Evolutionary conservation across 2,888 invertebrate species (phyloP).

Genomic region (Nephrotoma flavescens): DNA sequence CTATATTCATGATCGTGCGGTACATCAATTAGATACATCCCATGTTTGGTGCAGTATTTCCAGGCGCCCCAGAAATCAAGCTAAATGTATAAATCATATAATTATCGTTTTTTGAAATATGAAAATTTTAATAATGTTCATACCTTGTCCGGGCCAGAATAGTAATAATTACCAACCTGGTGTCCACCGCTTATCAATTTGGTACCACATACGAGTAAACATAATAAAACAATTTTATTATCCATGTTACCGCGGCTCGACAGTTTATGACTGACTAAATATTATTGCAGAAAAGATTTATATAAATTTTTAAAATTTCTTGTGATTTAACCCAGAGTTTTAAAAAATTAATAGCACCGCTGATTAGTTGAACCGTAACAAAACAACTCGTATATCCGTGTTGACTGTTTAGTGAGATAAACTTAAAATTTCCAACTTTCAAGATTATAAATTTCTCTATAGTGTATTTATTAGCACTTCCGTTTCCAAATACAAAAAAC

Average conservation of each 20-base stretch:
- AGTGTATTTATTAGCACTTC: no score
- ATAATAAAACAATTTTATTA: background rate
- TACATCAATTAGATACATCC: background rate
- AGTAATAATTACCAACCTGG: background rate
- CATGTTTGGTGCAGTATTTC: background rate
- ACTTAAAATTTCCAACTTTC: background rate
- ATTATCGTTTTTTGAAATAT: background rate
- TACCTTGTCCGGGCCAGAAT: background rate
- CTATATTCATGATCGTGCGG: background rate
- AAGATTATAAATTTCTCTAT: background rate
- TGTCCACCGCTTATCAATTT: background rate
- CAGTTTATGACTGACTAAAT: background rate
- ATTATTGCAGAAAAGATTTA: background rate
- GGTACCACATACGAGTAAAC: background rate
- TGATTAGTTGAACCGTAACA: background rate
- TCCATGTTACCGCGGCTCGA: background rate
- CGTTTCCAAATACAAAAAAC: background rate
- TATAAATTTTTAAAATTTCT: background rate
- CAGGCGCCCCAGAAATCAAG: background rate
- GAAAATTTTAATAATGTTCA: background rate
- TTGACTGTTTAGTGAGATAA: background rate
- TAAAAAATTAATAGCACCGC: background rate
- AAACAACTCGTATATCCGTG: background rate
- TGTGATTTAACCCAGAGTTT: background rate
- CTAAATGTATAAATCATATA: background rate